These are phyloP conservation scores for Heterodera schachtii DNA, from an alignment of 1,140 invertebrate genomes.

Conservation along the genomic window DNA sequence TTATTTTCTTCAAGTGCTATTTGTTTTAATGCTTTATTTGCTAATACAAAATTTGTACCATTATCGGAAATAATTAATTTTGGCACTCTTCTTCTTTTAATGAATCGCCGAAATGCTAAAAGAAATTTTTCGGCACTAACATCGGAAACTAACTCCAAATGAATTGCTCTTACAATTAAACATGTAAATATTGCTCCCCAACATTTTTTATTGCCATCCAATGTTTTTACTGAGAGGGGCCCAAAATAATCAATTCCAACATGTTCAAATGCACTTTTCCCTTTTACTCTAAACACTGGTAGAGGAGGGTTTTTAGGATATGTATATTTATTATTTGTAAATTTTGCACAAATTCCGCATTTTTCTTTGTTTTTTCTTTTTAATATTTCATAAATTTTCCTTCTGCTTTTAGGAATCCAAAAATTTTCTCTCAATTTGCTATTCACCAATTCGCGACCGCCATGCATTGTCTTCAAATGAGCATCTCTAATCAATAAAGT, in stretches of 20 bases:
- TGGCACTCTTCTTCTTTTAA: constrained; percentile 3
- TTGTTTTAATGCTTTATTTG: background rate
- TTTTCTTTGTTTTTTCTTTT: background rate
- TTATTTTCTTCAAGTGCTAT: too few species aligned
- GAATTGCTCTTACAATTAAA: background rate
- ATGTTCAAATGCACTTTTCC: background rate
- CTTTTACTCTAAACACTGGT: background rate
- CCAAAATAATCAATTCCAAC: constrained; percentile 11
- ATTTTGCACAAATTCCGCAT: constrained; percentile 1
- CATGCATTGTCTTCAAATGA: background rate
- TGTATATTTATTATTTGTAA: background rate
- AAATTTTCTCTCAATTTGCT: constrained; percentile 8
- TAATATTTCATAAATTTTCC: background rate
- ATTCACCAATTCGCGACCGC: background rate
- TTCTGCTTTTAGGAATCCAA: background rate
- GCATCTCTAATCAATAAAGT: background rate
- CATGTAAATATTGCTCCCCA: constrained; percentile 12
- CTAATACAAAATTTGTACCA: constrained; percentile 5
- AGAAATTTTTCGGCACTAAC: background rate
- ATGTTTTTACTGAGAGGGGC: background rate
- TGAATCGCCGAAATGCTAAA: constrained; percentile 6
- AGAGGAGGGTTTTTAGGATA: background rate
- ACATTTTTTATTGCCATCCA: background rate
- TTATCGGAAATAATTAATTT: constrained; percentile 13
- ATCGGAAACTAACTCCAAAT: background rate